These are phyloP conservation scores for Dolichoris vasculosae DNA, from an alignment of 1,140 invertebrate genomes.

Conservation along the genomic window DNA sequence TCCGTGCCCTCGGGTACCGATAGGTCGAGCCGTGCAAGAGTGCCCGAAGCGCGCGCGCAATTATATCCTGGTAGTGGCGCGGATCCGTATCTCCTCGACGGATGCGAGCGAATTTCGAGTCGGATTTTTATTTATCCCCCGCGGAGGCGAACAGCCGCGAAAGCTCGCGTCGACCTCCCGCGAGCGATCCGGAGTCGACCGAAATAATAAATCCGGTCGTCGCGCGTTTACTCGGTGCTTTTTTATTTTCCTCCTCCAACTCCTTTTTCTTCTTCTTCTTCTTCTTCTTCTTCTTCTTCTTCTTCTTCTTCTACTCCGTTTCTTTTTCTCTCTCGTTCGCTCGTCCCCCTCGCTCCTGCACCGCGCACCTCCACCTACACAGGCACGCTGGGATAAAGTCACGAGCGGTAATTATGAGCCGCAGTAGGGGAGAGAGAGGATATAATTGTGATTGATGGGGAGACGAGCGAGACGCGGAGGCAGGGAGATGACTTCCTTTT, in stretches of 20 bases:
- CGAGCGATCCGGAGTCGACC: background rate
- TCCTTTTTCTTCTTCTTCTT: background rate
- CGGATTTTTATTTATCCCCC: background rate
- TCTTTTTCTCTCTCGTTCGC: background rate
- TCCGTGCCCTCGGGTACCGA: constrained; percentile 55
- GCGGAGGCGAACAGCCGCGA: too few species aligned
- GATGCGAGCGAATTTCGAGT: too few species aligned
- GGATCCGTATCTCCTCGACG: background rate
- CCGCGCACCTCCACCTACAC: constrained; percentile 17
- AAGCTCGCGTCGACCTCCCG: too few species aligned
- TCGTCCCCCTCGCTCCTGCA: constrained; percentile 29
- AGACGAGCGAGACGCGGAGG: constrained; percentile 57
- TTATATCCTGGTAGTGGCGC: constrained; percentile 64
- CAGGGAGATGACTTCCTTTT: constrained; percentile 70
- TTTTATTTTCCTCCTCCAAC: too few species aligned
- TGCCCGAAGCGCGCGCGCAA: constrained; percentile 62
- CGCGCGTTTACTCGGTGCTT: too few species aligned
- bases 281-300: background rate
- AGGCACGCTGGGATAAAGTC: constrained; percentile 65
- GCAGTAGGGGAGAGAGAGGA: constrained; percentile 61
- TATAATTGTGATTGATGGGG: constrained; percentile 72
- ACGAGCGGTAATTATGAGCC: constrained; percentile 70
- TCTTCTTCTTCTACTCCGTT: too few species aligned
- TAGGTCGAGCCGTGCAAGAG: constrained; percentile 62
- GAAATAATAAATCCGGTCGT: background rate